These are phyloP conservation scores for Falco biarmicus DNA, from an alignment of 2,797 vertebrate genomes.

Conservation along the genomic window DNA sequence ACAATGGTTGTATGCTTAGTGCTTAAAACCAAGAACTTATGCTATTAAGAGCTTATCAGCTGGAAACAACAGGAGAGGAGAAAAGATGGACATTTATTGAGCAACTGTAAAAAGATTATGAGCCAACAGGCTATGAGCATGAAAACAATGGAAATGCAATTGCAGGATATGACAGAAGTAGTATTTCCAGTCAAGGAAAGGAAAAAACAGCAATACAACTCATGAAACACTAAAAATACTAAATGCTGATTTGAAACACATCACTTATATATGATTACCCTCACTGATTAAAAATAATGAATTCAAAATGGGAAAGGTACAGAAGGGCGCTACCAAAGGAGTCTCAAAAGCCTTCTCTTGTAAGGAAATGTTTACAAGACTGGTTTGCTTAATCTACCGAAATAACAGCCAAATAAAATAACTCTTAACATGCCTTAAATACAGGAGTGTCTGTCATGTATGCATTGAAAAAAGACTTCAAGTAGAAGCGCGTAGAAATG, in stretches of 20 bases:
- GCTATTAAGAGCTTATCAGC: neutral
- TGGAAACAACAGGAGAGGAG: neutral
- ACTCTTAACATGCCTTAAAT: neutral
- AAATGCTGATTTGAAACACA: neutral
- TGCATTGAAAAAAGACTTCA: neutral
- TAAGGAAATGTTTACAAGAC: neutral
- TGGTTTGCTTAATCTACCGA: neutral
- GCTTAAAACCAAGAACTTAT: neutral
- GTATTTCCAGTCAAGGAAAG: neutral
- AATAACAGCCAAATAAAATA: neutral
- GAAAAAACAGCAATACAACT: neutral
- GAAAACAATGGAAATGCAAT: conserved; percentile 14
- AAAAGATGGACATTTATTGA: neutral
- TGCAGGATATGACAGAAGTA: neutral
- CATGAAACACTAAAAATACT: neutral
- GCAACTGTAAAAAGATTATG: neutral
- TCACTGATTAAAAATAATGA: neutral
- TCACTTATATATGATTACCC: neutral
- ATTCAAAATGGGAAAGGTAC: neutral
- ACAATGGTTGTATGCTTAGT: neutral
- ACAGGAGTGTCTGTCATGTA: neutral
- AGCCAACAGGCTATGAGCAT: neutral
- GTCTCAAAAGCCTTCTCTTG: neutral
- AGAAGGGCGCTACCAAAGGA: neutral
- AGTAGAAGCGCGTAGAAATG: neutral